Percentiles rank a stretch among this genome's conserved stretches.
Evolutionary conservation across 2,797 vertebrate genomes (phyloP).

Genomic region (Rousettus madagascariensis): DNA sequence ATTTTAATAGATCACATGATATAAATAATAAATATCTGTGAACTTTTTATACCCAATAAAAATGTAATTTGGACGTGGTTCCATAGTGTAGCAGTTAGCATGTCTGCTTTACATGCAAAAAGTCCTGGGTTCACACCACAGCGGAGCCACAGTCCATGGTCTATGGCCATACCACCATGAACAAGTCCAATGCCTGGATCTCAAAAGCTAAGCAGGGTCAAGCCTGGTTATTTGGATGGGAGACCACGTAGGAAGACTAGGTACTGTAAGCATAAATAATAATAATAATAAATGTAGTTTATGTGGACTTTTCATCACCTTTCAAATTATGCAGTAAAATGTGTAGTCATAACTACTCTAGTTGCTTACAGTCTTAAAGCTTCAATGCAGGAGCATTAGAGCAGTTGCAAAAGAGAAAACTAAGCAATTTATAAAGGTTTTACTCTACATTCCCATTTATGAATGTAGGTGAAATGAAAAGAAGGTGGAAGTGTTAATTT

Average conservation of each 20-base stretch:
- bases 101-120: too few relatives aligned
- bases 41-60: not conserved
- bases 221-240: too few relatives aligned
- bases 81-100: too few relatives aligned
- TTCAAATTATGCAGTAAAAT: not conserved
- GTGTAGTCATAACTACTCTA: not conserved
- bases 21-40: not conserved
- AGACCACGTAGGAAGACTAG: too few relatives aligned
- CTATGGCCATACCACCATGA: too few relatives aligned
- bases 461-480: not conserved
- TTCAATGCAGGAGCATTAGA: not conserved
- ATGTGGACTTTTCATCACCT: not conserved
- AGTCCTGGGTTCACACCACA: too few relatives aligned
- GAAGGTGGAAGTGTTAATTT: not conserved
- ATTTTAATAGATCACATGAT: not conserved
- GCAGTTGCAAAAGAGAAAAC: not conserved
- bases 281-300: not conserved
- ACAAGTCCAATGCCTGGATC: too few relatives aligned
- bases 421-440: not conserved
- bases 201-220: too few relatives aligned
- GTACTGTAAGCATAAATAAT: too few relatives aligned
- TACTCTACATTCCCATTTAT: not conserved
- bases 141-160: too few relatives aligned
- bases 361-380: not conserved
- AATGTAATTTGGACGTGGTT: not conserved